Conservation (phyloP, 2,113 vertebrate genomes). For the Mohoua ochrocephala region DNA sequence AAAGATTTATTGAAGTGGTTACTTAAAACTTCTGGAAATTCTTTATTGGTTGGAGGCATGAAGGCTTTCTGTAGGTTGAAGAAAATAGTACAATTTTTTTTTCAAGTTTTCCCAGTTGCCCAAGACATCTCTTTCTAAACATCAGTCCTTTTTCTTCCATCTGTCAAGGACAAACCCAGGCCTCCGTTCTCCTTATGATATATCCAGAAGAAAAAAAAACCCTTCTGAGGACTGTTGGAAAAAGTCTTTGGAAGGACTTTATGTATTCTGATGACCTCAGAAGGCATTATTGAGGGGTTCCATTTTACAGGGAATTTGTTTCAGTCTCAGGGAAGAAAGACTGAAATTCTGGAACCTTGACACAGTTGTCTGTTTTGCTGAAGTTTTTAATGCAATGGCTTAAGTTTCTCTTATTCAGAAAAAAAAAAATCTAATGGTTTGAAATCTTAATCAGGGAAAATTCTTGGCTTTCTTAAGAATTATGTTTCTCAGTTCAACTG, state of each 20-base stretch:
- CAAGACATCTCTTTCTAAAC: background rate
- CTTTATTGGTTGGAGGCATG: background rate
- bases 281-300: background rate
- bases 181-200: background rate
- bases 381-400: background rate
- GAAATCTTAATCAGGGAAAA: background rate
- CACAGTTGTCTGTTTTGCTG: background rate
- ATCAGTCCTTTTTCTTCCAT: background rate
- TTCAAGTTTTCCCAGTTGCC: background rate
- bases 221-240: background rate
- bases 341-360: background rate
- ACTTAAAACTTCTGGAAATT: background rate
- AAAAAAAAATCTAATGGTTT: background rate
- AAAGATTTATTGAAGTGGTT: background rate
- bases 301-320: background rate
- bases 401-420: background rate
- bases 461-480: background rate
- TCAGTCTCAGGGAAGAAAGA: background rate
- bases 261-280: background rate
- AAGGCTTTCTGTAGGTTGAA: background rate
- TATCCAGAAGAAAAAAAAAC: background rate
- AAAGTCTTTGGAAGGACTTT: background rate
- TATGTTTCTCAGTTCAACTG: background rate
- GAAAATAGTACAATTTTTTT: background rate
- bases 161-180: background rate